These are phyloP conservation scores for Pteronotus mesoamericanus DNA, from an alignment of 2,797 vertebrate genomes.

Conservation along the genomic window DNA sequence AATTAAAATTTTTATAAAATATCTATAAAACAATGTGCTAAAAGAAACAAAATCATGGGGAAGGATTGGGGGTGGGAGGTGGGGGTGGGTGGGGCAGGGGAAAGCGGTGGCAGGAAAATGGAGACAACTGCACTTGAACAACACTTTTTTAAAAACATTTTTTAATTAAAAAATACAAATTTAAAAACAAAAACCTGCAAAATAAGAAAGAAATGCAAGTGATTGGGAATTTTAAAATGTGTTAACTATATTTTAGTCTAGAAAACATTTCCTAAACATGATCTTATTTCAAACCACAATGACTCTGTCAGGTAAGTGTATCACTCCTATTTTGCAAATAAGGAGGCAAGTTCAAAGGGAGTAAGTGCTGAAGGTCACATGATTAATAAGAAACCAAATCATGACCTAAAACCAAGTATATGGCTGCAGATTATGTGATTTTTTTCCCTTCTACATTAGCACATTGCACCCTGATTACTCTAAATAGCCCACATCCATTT, in stretches of 20 bases:
- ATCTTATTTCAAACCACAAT: not conserved
- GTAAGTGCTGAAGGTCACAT: not conserved
- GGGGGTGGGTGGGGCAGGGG: no score
- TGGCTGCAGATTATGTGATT: not conserved
- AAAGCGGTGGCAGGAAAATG: no score
- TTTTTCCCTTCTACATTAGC: not conserved
- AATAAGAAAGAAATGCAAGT: not conserved
- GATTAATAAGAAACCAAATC: not conserved
- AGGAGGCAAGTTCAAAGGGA: not conserved
- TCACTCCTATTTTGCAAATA: not conserved
- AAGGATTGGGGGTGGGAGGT: no score
- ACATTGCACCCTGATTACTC: not conserved
- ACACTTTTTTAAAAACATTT: no score
- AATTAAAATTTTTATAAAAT: not conserved
- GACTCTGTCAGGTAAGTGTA: not conserved
- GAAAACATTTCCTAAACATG: not conserved
- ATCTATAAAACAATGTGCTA: not conserved
- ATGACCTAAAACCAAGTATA: not conserved
- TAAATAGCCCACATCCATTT: not conserved
- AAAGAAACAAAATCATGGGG: no score
- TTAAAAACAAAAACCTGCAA: not conserved
- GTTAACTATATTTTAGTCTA: not conserved
- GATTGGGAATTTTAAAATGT: not conserved
- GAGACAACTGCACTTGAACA: no score
- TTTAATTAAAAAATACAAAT: no score